Evolutionary conservation across 2,888 invertebrate genomes (phyloP).

Genomic region (Strigamia maritima): DNA sequence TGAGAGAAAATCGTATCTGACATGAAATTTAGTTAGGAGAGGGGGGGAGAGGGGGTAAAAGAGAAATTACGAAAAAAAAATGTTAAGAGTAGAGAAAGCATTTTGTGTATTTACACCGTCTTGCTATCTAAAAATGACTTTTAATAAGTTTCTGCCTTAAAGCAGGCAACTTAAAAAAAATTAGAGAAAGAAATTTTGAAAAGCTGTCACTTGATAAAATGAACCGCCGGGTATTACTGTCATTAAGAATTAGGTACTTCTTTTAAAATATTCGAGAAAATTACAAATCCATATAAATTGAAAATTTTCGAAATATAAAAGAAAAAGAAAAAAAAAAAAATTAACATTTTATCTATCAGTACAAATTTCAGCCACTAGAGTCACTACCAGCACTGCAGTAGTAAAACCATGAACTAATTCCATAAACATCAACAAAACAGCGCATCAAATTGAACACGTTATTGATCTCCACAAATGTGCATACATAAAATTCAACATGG

Average conservation of each 20-base stretch:
- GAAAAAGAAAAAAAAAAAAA: background rate
- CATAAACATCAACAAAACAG: background rate
- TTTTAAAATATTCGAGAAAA: slow-evolving; percentile 5
- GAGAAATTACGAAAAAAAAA: background rate
- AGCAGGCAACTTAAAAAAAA: background rate
- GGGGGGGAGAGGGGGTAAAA: background rate
- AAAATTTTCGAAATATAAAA: background rate
- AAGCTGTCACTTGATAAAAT: slow-evolving; percentile 21
- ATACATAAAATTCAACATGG: no score
- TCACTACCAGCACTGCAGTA: no score
- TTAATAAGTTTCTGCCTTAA: slow-evolving; percentile 25
- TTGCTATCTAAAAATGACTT: slow-evolving; percentile 6
- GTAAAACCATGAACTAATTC: background rate
- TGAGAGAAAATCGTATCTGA: slow-evolving; percentile 24
- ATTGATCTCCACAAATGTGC: no score
- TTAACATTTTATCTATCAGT: background rate
- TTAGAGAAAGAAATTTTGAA: slow-evolving; percentile 3
- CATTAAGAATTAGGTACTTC: slow-evolving; percentile 17
- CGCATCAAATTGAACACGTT: no score
- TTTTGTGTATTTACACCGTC: background rate
- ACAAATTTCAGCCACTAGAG: background rate
- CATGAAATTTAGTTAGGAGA: background rate
- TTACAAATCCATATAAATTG: slow-evolving; percentile 1
- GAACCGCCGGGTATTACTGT: slow-evolving; percentile 11
- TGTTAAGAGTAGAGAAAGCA: background rate